Base-by-base conservation (phyloP, 2,797 vertebrate genomes). In the Phoxinus dragarum region DNA sequence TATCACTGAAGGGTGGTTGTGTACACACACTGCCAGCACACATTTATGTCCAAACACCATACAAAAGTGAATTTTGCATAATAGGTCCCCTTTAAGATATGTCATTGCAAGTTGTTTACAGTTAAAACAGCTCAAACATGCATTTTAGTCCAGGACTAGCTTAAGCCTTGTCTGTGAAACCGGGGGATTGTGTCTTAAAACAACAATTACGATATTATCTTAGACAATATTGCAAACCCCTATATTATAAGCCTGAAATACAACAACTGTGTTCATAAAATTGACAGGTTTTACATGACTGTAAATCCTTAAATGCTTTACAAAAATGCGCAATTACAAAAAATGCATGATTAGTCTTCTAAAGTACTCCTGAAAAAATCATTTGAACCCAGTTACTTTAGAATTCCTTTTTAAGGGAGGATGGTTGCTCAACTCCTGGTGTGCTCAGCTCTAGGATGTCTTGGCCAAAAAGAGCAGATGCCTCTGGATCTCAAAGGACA, bases 401-500 rank as follows among this genome's bases (percentile, higher is more conserved):
- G 38, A 83, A 68, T 72, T 87, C 23, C 61, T 84, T 68, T 84
- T 81, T 42, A n/a, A 75, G 52, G 21, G 21, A 14, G 4, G 52
- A 56, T 61, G 6, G 66, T 66, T 81, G 73, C 79, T 81, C 42
- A 81, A 64, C 31, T 80, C 19, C 52, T 44, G 2, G 72, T 64
- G n/a, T 71, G 59, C 82, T 84, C 21, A 34, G 17, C 17, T 72
- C 19, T 52, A 8, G 56, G 31, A 36, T 49, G 31, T 81, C 42
- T 54, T 23, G 52, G 61, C 82, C 64, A 80, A 74, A 71, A 42
- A 80, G 7, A 31, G 54, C 56, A 82, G 61, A 86, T 88, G 74
- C 78, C 64, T 88, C 19, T 66, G 61, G 38, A 81, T 85, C 85
- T 83, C 85, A 54, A 59, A 82, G 61, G 80, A 68, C 71, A 67